phyloP scores from a whole-genome alignment of 2,113 vertebrate genomes.

The Tichodroma muraria region DNA sequence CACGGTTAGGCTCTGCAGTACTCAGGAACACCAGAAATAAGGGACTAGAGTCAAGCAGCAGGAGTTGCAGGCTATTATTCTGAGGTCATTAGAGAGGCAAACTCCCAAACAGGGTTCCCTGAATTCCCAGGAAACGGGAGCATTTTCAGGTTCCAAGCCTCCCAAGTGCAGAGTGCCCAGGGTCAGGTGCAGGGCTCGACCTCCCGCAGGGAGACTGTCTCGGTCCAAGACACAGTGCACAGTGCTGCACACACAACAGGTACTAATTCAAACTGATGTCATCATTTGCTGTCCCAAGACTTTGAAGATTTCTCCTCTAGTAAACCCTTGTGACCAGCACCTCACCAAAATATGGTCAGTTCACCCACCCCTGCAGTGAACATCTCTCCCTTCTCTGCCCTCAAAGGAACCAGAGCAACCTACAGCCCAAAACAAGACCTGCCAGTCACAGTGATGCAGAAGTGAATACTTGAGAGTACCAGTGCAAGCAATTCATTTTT shows the following conservation, averaged over 20 bases:
- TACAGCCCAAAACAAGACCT: neutral
- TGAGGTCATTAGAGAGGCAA: neutral
- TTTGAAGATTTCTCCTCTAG: neutral
- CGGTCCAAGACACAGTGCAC: neutral
- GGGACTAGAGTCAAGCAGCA: neutral
- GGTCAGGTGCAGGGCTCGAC: neutral
- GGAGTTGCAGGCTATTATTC: neutral
- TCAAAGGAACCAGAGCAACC: neutral
- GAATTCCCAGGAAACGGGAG: neutral
- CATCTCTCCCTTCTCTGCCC: neutral
- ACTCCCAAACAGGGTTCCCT: neutral
- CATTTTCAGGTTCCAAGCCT: neutral
- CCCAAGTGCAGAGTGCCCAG: neutral
- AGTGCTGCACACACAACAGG: neutral
- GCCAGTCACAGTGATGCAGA: neutral
- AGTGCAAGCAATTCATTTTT: neutral
- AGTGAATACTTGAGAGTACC: neutral
- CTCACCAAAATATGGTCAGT: rapidly evolving
- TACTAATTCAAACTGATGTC: neutral
- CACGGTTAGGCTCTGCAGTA: rapidly evolving
- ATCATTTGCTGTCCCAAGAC: neutral
- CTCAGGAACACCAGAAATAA: neutral
- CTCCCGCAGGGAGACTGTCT: neutral
- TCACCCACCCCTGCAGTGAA: neutral
- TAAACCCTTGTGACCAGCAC: neutral